A percentile compares a stretch with the other conserved stretches of the same genome.
Evolutionary conservation across 30 jellyfish, hydroid and myxozoan genomes (phyloP).

Genomic region (Phacellophora camtschatica): DNA sequence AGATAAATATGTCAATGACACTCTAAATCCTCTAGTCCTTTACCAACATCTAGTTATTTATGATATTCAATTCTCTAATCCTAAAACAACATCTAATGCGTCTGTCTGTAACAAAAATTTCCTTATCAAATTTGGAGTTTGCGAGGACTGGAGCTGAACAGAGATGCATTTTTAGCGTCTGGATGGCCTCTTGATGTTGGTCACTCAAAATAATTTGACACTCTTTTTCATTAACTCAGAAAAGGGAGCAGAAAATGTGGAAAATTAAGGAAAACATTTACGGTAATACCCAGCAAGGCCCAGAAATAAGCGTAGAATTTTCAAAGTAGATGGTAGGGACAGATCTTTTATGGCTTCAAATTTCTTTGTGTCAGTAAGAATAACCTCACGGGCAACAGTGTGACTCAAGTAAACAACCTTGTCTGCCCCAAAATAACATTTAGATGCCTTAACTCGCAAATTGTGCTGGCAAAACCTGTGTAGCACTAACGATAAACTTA

Average conservation of each 20-base stretch:
- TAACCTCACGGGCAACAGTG: not conserved
- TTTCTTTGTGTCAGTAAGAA: conserved; percentile 33
- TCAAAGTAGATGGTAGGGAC: conserved; percentile 2
- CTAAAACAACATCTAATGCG: conserved; percentile 55
- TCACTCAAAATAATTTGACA: conserved; percentile 12
- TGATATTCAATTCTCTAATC: no score
- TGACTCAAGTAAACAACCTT: conserved; percentile 36
- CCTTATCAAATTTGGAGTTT: conserved; percentile 22
- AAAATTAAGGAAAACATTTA: conserved; percentile 23
- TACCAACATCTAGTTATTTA: no score
- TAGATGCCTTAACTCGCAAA: conserved; percentile 29
- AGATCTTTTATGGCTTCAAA: conserved; percentile 24
- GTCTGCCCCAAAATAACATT: conserved; percentile 50
- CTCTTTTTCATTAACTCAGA: conserved; percentile 20
- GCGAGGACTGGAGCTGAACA: conserved; percentile 43
- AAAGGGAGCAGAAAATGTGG: conserved; percentile 25
- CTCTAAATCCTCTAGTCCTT: no score
- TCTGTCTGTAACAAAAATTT: conserved; percentile 44
- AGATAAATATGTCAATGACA: no score
- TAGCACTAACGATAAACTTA: conserved; percentile 21
- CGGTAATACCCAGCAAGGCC: conserved; percentile 60
- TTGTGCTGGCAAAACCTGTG: conserved; percentile 19
- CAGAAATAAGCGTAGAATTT: conserved; percentile 46
- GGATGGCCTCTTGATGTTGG: not conserved
- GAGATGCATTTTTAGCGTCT: not conserved